Percentiles rank a stretch among this genome's conserved stretches.
These are phyloP conservation scores for Phengaris arion DNA, from an alignment of 2,888 invertebrate species.

Conservation along the genomic window DNA sequence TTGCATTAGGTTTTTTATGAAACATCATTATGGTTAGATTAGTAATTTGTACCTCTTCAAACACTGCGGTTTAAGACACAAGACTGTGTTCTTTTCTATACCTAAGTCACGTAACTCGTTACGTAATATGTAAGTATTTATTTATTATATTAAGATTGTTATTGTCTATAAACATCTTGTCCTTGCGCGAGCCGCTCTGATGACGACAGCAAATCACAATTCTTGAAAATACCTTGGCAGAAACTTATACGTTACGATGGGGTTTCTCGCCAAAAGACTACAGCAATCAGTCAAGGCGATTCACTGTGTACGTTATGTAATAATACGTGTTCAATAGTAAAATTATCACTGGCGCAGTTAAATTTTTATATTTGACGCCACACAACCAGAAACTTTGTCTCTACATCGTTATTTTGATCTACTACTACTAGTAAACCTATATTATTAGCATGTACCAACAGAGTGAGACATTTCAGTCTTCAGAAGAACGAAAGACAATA, in stretches of 20 bases:
- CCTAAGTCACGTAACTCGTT: not conserved
- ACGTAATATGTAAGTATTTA: not conserved
- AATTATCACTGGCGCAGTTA: not conserved
- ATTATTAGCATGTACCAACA: not conserved
- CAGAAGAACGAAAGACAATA: not conserved
- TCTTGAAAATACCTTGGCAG: constrained; percentile 3
- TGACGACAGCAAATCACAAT: constrained; percentile 20
- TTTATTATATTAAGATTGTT: constrained; percentile 2
- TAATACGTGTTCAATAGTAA: not conserved
- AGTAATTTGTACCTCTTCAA: not conserved
- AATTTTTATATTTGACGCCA: not conserved
- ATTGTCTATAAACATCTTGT: not conserved
- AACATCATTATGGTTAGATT: constrained; percentile 4
- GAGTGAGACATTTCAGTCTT: not conserved
- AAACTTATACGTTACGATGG: constrained; percentile 17
- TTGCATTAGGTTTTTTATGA: not conserved
- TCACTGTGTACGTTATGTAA: not conserved
- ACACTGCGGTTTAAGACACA: not conserved
- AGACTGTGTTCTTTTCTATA: not conserved
- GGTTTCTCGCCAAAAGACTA: constrained; percentile 15
- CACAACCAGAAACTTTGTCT: not conserved
- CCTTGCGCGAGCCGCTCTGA: not conserved
- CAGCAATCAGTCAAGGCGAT: constrained; percentile 6
- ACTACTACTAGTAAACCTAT: not conserved
- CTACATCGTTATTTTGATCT: not conserved